These are phyloP conservation scores for Paracanthobrama guichenoti DNA, from an alignment of 2,113 vertebrate species.

Conservation along the genomic window DNA sequence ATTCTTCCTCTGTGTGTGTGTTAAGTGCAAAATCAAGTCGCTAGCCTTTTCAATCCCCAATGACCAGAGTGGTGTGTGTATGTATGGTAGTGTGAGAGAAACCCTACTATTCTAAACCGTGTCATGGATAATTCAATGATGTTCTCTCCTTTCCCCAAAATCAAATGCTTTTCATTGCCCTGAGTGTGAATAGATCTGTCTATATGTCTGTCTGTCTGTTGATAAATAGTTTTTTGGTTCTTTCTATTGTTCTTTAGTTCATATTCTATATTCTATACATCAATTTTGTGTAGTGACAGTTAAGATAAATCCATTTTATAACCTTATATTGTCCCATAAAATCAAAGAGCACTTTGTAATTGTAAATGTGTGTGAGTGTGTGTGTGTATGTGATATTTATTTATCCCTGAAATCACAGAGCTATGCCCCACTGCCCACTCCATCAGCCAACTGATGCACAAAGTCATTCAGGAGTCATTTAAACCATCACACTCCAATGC, in stretches of 20 bases:
- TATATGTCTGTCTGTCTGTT: not conserved
- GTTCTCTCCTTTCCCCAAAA: constrained; percentile 6
- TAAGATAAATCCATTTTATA: not conserved
- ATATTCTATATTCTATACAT: not conserved
- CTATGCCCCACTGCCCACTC: not conserved
- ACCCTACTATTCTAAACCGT: not conserved
- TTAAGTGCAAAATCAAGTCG: not conserved
- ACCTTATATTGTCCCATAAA: not conserved
- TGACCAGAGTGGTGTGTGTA: not conserved
- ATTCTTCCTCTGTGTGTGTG: constrained; percentile 11
- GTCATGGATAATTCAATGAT: constrained; percentile 12
- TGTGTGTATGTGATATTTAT: not conserved
- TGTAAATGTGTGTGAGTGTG: not conserved
- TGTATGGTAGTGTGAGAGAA: not conserved
- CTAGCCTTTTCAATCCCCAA: not conserved
- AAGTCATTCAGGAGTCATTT: constrained; percentile 5
- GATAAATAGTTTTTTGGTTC: not conserved
- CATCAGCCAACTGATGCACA: constrained; percentile 18
- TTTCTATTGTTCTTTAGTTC: not conserved
- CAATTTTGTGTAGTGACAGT: not conserved
- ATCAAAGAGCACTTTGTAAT: not conserved
- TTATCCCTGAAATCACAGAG: not conserved
- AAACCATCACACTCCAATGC: constrained; percentile 2
- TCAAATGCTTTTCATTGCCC: constrained; percentile 37
- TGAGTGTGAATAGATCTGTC: not conserved